These are phyloP conservation scores for Podarcis muralis DNA, from an alignment of 2,113 vertebrate genomes.

Conservation along the genomic window DNA sequence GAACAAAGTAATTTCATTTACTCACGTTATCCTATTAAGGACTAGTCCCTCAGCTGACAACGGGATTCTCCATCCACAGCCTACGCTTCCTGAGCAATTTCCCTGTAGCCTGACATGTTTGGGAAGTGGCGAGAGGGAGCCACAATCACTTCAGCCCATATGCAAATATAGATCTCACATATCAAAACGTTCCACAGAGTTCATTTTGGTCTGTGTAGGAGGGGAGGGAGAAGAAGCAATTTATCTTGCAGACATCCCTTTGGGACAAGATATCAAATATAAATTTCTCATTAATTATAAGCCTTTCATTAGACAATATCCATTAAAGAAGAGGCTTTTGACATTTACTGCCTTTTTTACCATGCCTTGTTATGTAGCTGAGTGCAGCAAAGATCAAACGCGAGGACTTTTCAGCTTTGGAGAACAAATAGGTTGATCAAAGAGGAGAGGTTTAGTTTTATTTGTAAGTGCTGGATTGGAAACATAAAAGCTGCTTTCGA, in stretches of 20 bases:
- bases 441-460: not conserved
- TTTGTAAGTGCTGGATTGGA: not conserved
- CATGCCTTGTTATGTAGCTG: conserved; percentile 5
- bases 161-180: not conserved
- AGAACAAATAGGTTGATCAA: not conserved
- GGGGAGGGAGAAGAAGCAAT: not conserved
- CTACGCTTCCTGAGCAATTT: not conserved
- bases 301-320: not conserved
- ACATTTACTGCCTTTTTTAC: not conserved
- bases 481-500: not conserved
- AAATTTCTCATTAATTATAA: conserved; percentile 9
- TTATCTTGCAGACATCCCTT: conserved; percentile 3
- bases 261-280: not conserved
- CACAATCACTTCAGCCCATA: not conserved
- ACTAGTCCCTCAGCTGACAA: not conserved
- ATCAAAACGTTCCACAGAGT: not conserved
- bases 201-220: not conserved
- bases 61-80: not conserved
- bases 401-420: conserved; percentile 6
- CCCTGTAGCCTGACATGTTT: not conserved
- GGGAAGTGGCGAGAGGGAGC: too few species aligned
- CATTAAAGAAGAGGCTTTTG: not conserved
- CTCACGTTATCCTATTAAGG: not conserved
- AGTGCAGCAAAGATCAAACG: not conserved
- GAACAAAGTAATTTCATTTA: conserved; percentile 11